Conservation (phyloP, 2,888 invertebrate species). For the Ceriagrion tenellum region DNA sequence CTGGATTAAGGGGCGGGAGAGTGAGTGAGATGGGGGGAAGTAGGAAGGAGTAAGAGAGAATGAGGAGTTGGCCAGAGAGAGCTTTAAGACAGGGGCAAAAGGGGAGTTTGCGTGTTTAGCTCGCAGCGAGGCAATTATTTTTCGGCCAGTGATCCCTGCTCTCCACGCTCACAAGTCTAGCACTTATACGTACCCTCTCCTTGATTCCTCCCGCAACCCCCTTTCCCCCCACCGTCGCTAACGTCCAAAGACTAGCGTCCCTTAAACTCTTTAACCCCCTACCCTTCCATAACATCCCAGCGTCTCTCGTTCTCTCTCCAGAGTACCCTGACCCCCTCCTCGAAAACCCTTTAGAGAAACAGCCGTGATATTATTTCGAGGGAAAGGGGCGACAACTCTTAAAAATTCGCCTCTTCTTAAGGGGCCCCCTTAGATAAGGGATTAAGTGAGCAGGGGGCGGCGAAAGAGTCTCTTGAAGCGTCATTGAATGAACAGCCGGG, state of each 20-base stretch:
- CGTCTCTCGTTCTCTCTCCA: neutral
- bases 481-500: neutral
- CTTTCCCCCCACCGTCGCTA: neutral
- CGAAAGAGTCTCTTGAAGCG: neutral
- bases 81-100: neutral
- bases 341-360: neutral
- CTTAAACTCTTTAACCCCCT: neutral
- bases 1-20: neutral
- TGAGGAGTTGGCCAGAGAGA: neutral
- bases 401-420: neutral
- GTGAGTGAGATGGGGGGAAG: too few species aligned
- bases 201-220: neutral
- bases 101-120: constrained; percentile 51
- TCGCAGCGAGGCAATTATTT: constrained; percentile 58
- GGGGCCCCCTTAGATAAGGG: neutral
- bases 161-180: constrained; percentile 24
- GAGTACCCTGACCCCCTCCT: neutral
- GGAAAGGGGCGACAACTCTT: constrained; percentile 32
- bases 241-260: neutral
- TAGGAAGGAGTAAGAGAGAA: too few species aligned
- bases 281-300: neutral
- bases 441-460: neutral
- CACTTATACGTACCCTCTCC: neutral
- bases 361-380: constrained; percentile 54
- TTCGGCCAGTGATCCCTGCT: constrained; percentile 31